Conservation (phyloP, 2,888 invertebrate species). For the Apodemia zela region DNA sequence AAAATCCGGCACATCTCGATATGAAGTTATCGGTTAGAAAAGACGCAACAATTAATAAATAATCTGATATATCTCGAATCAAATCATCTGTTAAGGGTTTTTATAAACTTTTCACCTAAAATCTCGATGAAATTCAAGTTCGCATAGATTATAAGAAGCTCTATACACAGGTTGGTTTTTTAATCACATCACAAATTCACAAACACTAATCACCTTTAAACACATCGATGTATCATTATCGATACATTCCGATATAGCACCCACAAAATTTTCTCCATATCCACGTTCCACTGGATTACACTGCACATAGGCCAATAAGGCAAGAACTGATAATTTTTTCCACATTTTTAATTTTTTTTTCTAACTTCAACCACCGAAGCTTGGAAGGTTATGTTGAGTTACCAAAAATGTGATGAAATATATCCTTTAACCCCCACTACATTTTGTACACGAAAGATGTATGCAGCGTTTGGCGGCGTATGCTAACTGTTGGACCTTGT, state of each 20-base stretch:
- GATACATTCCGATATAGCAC: slow-evolving; percentile 78
- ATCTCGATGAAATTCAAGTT: background rate
- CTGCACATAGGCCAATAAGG: slow-evolving; percentile 59
- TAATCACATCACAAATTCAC: slow-evolving; percentile 30
- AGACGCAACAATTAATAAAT: too few species aligned
- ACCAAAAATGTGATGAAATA: slow-evolving; percentile 71
- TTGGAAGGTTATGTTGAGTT: slow-evolving; percentile 70
- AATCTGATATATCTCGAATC: too few species aligned
- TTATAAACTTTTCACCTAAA: too few species aligned
- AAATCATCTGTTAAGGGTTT: too few species aligned
- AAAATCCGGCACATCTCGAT: too few species aligned
- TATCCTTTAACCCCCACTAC: slow-evolving; percentile 71
- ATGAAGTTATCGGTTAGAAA: too few species aligned
- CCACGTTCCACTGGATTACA: slow-evolving; percentile 65
- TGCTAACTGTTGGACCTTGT: slow-evolving; percentile 55
- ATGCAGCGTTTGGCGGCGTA: slow-evolving; percentile 55
- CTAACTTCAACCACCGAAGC: slow-evolving; percentile 54
- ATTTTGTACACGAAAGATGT: slow-evolving; percentile 59
- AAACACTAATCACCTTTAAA: slow-evolving; percentile 78
- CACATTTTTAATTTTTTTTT: slow-evolving; percentile 51
- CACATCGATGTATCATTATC: slow-evolving; percentile 81
- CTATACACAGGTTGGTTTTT: background rate
- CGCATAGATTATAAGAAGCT: background rate
- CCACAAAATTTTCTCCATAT: slow-evolving; percentile 65
- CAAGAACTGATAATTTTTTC: slow-evolving; percentile 56